These are phyloP conservation scores for Alentia gelatinosa DNA, from an alignment of 2,888 invertebrate genomes.

Conservation along the genomic window DNA sequence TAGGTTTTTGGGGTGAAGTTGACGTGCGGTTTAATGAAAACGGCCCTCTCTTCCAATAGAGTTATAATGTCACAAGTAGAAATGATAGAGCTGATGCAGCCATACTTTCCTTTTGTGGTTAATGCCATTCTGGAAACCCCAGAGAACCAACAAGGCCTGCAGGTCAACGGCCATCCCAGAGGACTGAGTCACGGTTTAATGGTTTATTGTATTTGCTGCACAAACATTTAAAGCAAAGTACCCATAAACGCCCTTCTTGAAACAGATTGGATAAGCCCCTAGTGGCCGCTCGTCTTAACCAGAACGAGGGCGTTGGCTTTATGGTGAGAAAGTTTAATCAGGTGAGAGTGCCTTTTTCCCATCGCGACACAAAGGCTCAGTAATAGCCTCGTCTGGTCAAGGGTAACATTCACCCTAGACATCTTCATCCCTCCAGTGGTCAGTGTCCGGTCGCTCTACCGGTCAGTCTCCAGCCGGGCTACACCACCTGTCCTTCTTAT, in stretches of 20 bases:
- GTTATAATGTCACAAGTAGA: no score
- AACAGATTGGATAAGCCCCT: not conserved
- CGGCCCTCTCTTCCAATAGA: no score
- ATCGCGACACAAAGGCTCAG: not conserved
- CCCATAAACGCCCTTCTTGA: slow-evolving; percentile 9
- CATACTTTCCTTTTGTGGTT: no score
- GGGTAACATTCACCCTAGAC: not conserved
- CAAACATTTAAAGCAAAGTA: slow-evolving; percentile 9
- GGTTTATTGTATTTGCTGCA: slow-evolving; percentile 25
- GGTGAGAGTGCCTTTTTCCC: not conserved
- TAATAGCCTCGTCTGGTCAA: not conserved
- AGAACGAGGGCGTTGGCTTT: not conserved
- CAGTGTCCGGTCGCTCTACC: not conserved
- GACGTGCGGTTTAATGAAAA: no score
- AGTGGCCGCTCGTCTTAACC: not conserved
- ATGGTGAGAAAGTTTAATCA: not conserved
- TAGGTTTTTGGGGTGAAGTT: no score
- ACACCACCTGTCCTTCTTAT: slow-evolving; percentile 25
- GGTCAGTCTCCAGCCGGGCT: not conserved
- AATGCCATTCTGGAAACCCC: no score
- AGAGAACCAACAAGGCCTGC: not conserved
- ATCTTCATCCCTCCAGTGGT: slow-evolving; percentile 25
- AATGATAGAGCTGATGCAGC: no score
- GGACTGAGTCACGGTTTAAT: slow-evolving; percentile 8
- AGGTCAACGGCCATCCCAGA: not conserved